Conservation (phyloP, 2,113 vertebrate species). For the Pao palembangensis region DNA sequence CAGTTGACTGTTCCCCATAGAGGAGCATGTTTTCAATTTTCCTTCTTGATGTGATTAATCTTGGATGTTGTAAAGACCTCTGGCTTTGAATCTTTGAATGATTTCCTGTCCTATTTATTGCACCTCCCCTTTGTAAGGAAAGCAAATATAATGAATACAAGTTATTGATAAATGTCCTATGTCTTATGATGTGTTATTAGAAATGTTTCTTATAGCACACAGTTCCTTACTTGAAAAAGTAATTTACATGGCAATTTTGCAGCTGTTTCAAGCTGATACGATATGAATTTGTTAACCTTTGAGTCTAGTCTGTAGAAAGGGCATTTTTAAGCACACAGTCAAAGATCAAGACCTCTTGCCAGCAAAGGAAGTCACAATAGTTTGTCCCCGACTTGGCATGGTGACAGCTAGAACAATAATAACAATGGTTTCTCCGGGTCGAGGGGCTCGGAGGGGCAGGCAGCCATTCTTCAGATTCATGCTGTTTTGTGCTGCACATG, state of each 20-base stretch:
- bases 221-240: too few relatives aligned
- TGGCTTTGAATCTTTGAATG: slow-evolving; percentile 10
- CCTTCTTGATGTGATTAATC: slow-evolving; percentile 22
- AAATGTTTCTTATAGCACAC: too few relatives aligned
- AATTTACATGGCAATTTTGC: too few relatives aligned
- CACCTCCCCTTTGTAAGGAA: neutral
- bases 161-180: neutral
- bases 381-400: slow-evolving; percentile 34
- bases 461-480: slow-evolving; percentile 18
- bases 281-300: slow-evolving; percentile 5
- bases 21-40: slow-evolving; percentile 36
- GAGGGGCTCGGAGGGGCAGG: slow-evolving; percentile 36
- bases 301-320: slow-evolving; percentile 2
- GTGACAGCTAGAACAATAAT: slow-evolving; percentile 24
- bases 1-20: slow-evolving; percentile 3
- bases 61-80: slow-evolving; percentile 4
- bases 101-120: neutral
- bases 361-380: slow-evolving; percentile 16
- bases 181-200: too few relatives aligned
- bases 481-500: slow-evolving; percentile 16
- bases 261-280: too few relatives aligned
- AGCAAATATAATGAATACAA: neutral
- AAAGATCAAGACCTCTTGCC: slow-evolving; percentile 33
- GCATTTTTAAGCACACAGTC: slow-evolving; percentile 19
- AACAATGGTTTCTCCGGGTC: slow-evolving; percentile 9